Conservation (phyloP, 1,140 invertebrate genomes). For the Pseudomyrmex concolor region DNA sequence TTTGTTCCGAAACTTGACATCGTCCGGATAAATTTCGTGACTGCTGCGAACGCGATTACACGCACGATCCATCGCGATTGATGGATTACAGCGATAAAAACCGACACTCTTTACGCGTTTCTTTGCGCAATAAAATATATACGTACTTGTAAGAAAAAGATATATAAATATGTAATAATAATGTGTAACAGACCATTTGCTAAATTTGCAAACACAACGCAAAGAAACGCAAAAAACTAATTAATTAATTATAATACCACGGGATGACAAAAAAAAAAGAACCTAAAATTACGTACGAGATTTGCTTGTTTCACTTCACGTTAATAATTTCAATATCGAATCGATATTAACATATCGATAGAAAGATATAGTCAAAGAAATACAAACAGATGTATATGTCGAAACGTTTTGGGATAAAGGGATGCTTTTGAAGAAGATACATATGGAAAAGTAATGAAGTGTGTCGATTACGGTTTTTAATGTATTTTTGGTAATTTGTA, state of each 20-base stretch:
- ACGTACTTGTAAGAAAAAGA: slow-evolving; percentile 6
- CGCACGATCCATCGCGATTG: not conserved
- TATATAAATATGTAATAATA: not conserved
- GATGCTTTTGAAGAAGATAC: not conserved
- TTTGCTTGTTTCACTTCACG: slow-evolving; percentile 4
- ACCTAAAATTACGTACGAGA: slow-evolving; percentile 3
- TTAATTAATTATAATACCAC: not conserved
- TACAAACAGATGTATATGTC: too few relatives aligned
- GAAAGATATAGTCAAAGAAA: not conserved
- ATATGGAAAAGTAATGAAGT: not conserved
- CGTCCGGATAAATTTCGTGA: slow-evolving; percentile 2
- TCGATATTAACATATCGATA: not conserved
- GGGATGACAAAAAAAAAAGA: slow-evolving; percentile 18
- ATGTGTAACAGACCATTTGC: not conserved
- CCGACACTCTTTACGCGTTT: not conserved
- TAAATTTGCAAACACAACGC: slow-evolving; percentile 10
- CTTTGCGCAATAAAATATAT: not conserved
- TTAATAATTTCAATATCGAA: not conserved
- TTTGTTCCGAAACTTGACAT: not conserved
- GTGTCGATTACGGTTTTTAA: not conserved
- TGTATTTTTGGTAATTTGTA: not conserved
- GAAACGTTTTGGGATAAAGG: too few relatives aligned
- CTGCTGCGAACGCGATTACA: not conserved
- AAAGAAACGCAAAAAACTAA: slow-evolving; percentile 1
- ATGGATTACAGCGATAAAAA: not conserved